Evolutionary conservation across 2,888 invertebrate species (phyloP), one percentile per base, ranked within the genome.

Genomic region (Hirtodrosophila cameraria): DNA sequence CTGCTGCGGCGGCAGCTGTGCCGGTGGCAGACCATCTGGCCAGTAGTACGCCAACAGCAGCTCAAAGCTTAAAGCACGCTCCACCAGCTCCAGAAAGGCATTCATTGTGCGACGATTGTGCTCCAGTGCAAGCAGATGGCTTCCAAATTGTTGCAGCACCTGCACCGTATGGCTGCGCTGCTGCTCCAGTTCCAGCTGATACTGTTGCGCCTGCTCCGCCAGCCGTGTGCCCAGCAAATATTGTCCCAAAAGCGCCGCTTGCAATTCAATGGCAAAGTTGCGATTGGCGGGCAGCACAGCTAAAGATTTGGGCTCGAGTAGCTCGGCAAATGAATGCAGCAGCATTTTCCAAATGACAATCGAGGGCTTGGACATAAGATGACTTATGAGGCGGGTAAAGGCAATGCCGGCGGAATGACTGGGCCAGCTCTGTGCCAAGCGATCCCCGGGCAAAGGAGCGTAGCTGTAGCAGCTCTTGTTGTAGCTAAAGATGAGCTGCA

Each of bases 311-410:
- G 43, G 18, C n/a, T 70, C 54, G 5, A 90, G 59, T 11, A 88
- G 61, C 8, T 88, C 88, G 11, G 68, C 75, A 2, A 91, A 67
- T 1, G 75, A 67, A 58, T 79, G 89, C 8, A 90, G 60, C 16
- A 90, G 58, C 2, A 88, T 85, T 38, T 89, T 89, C 90, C 91
- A 91, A 9, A 91, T 88, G 2, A 88, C 88, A 27, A 91, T 54
- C 1, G 91, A 89, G 1, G 90, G 90, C 48, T 90, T 90, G 1
- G 89, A 87, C 68, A 88, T 86, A 0, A 91, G 59, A 2, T 86
- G 81, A 2, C 86, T 80, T 1, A 91, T 71, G 0, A 90, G 76
- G 27, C 88, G 88, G 0, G 88, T 88, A 43, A 91, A 90, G 1
- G 84, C 82, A 3, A 58, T 57, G 0, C 91, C 90, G 0, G 87